Conservation (phyloP, 2,797 vertebrate genomes). For the Paratrypauchen microcephalus region DNA sequence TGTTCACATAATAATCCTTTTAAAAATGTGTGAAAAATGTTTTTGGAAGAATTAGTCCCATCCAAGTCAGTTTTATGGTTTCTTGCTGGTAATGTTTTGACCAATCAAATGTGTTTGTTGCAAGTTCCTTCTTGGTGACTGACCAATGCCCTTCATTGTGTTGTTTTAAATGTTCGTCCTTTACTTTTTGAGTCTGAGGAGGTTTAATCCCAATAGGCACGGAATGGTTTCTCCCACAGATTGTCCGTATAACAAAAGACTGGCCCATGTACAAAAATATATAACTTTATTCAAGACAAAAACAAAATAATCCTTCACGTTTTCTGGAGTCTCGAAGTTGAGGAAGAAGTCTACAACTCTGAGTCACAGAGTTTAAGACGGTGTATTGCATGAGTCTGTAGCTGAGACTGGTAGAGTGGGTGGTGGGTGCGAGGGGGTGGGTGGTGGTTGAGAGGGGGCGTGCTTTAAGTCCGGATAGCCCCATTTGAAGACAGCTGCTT, state of each 20-base stretch:
- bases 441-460: slow-evolving; percentile 7
- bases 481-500: slow-evolving; percentile 83
- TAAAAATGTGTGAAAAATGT: slow-evolving; percentile 10
- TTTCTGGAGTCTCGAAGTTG: slow-evolving; percentile 40
- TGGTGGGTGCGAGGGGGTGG: slow-evolving; percentile 29
- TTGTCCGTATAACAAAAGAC: slow-evolving; percentile 72
- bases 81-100: slow-evolving; percentile 39
- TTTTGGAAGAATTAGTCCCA: slow-evolving; percentile 41
- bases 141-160: slow-evolving; percentile 50
- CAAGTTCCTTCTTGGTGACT: slow-evolving; percentile 25
- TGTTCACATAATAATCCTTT: slow-evolving; percentile 13
- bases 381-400: slow-evolving; percentile 59
- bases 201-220: slow-evolving; percentile 80
- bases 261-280: slow-evolving; percentile 81
- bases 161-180: slow-evolving; percentile 29
- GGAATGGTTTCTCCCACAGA: slow-evolving; percentile 81
- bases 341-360: slow-evolving; percentile 19
- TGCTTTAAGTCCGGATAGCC: slow-evolving; percentile 81
- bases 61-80: slow-evolving; percentile 28
- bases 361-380: slow-evolving; percentile 46
- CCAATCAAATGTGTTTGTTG: not conserved
- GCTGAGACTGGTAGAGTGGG: slow-evolving; percentile 33
- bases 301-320: slow-evolving; percentile 73
- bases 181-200: slow-evolving; percentile 36
- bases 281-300: slow-evolving; percentile 66